Percentiles rank a stretch among this genome's conserved stretches.
These are phyloP conservation scores for Vandiemenella viatica DNA, from an alignment of 2,888 invertebrate genomes.

Conservation along the genomic window DNA sequence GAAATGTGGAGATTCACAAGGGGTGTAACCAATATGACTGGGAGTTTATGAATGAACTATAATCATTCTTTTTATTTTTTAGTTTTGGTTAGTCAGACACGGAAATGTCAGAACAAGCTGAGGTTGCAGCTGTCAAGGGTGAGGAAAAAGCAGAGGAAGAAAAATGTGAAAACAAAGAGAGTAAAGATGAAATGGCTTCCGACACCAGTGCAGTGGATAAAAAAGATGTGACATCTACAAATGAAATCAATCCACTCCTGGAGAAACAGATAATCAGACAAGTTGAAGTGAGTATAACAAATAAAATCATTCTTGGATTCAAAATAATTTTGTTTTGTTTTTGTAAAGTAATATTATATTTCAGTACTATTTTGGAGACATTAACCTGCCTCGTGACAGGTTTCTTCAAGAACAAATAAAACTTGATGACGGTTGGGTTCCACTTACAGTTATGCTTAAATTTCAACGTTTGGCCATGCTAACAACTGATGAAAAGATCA, in stretches of 20 bases:
- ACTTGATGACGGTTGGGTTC: conserved; percentile 83
- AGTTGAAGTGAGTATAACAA: background rate
- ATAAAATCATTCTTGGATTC: background rate
- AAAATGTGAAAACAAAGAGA: too few relatives aligned
- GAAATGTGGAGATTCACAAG: too few relatives aligned
- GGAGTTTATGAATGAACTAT: too few relatives aligned
- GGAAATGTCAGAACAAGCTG: too few relatives aligned
- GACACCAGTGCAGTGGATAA: too few relatives aligned
- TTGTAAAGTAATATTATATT: conserved; percentile 17
- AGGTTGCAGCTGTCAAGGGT: too few relatives aligned
- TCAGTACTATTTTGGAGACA: conserved; percentile 71
- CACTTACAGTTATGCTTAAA: conserved; percentile 63
- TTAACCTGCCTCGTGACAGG: conserved; percentile 82
- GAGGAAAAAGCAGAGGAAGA: too few relatives aligned
- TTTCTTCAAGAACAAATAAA: conserved; percentile 78
- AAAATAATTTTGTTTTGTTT: background rate
- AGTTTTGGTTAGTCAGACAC: too few relatives aligned
- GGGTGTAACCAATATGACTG: too few relatives aligned
- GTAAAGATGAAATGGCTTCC: too few relatives aligned
- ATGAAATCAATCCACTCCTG: background rate
- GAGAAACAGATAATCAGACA: conserved; percentile 1
- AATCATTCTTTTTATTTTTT: too few relatives aligned
- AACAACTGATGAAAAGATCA: conserved; percentile 48
- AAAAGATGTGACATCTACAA: too few relatives aligned
- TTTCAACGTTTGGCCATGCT: conserved; percentile 75